phyloP scores from a whole-genome alignment of 2,888 invertebrate species.

The Girardia tigrina region DNA sequence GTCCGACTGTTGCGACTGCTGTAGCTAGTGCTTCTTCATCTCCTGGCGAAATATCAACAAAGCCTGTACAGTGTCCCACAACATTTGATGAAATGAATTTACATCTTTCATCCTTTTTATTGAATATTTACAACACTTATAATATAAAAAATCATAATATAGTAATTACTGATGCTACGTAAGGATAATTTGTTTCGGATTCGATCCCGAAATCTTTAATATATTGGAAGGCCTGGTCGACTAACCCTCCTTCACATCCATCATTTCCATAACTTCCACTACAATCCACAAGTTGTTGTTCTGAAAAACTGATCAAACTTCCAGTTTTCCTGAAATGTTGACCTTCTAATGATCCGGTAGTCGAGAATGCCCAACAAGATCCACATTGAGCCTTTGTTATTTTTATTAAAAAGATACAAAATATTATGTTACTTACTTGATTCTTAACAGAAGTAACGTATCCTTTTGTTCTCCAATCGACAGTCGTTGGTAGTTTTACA shows the following conservation, averaged over 20 bases:
- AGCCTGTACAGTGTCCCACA: background rate
- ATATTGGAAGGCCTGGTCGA: constrained; percentile 44
- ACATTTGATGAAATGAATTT: background rate
- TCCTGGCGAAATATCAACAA: background rate
- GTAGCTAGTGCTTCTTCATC: background rate
- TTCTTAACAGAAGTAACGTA: constrained; percentile 45
- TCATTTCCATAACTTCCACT: constrained; percentile 41
- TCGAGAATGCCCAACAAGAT: constrained; percentile 43
- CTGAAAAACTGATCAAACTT: constrained; percentile 41
- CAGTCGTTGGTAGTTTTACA: constrained; percentile 37
- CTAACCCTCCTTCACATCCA: constrained; percentile 44
- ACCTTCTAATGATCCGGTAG: constrained; percentile 51
- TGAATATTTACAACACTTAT: too few species aligned
- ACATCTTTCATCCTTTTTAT: background rate
- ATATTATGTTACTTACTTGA: too few species aligned
- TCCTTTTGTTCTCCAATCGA: constrained; percentile 46
- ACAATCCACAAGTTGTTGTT: constrained; percentile 43
- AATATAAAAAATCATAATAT: too few species aligned
- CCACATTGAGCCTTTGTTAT: constrained; percentile 41
- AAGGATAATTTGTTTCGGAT: constrained; percentile 73
- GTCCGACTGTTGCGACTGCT: constrained; percentile 12
- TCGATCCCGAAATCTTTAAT: constrained; percentile 60
- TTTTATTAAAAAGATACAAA: background rate
- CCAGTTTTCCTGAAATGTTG: constrained; percentile 53
- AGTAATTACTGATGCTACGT: constrained; percentile 46